Base-by-base conservation (phyloP, 2,797 vertebrate genomes). In the Centroberyx gerrardi region DNA sequence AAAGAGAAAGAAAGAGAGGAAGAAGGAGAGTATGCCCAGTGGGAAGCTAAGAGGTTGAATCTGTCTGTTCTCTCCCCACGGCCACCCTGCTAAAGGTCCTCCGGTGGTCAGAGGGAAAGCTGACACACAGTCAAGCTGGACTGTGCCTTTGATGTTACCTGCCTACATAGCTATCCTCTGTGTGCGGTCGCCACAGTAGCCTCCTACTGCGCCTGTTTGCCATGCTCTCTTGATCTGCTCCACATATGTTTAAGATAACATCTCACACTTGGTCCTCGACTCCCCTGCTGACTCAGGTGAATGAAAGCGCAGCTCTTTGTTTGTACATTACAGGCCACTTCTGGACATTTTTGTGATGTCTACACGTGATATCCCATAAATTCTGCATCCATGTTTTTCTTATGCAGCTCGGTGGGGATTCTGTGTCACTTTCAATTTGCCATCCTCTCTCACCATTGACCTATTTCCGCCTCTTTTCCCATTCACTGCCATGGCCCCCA, bases 381-480 rank as follows among this genome's bases (percentile, higher is more conserved):
- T 86, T 64, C 68, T 3, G 28, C 27, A 51, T 70, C 33, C 60
- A 44, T 73, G 81, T 76, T 68, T 71, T 14, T 29, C 22, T 65
- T 60, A 52, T 59, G 40, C 49, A 63, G 51, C 67, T 83, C 53
- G 46, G 59, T 72, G 22, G 52, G 71, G 77, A 66, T 72, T 82
- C 46, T 59, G 60, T 82, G 70, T 88, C 85, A 80, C 82, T 76
- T 85, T 81, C 58, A 60, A 72, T 90, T 88, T 88, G 72, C 77
- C 69, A 74, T 80, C 73, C 54, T 70, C 69, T 74, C 52, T 87
- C 68, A 52, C 74, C 63, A 38, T 66, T 83, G 87, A 88, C 87
- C 91, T 83, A 87, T 87, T 90, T 92, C 70, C 80, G 74, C 76
- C 72, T 82, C 5, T 65, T 69, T 76, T 87, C 68, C 28, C 55